A percentile compares a stretch with the other conserved stretches of the same genome.
phyloP scores from a whole-genome alignment of 2,113 vertebrate species.

The Synodontis membranacea region DNA sequence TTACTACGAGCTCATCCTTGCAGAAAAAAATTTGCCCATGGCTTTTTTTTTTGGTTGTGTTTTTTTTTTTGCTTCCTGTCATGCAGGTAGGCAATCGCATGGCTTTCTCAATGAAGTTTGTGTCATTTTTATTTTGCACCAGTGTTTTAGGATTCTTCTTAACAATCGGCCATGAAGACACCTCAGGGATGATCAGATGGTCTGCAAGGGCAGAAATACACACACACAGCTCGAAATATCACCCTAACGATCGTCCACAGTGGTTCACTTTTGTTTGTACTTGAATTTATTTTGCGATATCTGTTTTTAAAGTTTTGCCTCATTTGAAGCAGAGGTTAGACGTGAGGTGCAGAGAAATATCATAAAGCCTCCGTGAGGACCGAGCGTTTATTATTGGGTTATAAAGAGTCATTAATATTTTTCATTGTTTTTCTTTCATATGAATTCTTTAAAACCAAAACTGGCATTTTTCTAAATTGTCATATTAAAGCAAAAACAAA shows the following conservation, averaged over 20 bases:
- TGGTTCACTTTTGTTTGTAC: slow-evolving; percentile 3
- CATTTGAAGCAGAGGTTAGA: not conserved
- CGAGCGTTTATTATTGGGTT: not conserved
- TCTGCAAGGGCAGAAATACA: not conserved
- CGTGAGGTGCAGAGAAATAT: not conserved
- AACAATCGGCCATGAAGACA: slow-evolving; percentile 28
- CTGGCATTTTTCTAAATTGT: not conserved
- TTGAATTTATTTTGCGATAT: slow-evolving; percentile 13
- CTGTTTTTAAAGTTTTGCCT: slow-evolving; percentile 4
- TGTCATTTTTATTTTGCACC: not conserved
- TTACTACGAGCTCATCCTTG: not conserved
- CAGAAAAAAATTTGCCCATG: not conserved
- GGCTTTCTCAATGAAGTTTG: not conserved
- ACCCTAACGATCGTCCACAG: not conserved
- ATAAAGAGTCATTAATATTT: not conserved
- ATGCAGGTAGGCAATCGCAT: not conserved
- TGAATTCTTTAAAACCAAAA: not conserved
- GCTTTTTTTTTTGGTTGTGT: not conserved
- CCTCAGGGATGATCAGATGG: slow-evolving; percentile 44
- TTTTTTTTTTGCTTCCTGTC: not conserved
- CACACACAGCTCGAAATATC: not conserved
- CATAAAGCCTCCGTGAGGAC: not conserved
- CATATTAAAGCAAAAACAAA: not conserved
- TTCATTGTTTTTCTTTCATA: not conserved
- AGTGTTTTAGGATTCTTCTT: not conserved